Conservation (phyloP, 2,888 invertebrate species). For the Sycophila texana region DNA sequence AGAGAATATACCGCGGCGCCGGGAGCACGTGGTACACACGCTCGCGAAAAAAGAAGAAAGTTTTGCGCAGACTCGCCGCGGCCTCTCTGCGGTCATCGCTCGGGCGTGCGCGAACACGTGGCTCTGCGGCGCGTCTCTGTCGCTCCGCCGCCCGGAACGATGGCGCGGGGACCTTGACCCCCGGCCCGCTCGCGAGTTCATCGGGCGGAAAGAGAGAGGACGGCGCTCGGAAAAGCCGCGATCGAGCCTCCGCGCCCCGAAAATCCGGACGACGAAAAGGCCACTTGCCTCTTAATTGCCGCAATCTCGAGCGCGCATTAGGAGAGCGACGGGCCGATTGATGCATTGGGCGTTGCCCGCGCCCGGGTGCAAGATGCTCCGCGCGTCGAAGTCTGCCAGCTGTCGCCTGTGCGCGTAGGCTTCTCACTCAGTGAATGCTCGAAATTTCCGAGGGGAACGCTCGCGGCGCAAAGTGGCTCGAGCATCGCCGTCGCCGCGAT, state of each 20-base stretch:
- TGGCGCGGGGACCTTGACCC: conserved; percentile 69
- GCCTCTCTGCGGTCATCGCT: conserved; percentile 59
- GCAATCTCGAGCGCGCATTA: no score
- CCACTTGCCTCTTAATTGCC: no score
- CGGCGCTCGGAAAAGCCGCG: background rate
- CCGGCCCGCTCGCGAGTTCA: conserved; percentile 63
- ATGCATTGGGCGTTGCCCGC: conserved; percentile 12
- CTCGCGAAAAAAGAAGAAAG: conserved; percentile 32
- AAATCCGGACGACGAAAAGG: no score
- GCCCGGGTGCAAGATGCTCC: conserved; percentile 40
- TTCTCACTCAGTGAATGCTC: background rate
- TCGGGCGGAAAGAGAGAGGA: conserved; percentile 62
- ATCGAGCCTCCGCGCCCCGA: no score
- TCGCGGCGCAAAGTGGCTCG: background rate
- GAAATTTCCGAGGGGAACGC: conserved; percentile 13
- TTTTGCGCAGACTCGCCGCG: conserved; percentile 25
- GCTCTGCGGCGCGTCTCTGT: conserved; percentile 30
- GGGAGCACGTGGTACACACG: conserved; percentile 17
- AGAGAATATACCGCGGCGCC: background rate
- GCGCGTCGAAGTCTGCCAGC: conserved; percentile 10
- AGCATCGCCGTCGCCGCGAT: no score
- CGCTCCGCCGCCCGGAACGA: conserved; percentile 12
- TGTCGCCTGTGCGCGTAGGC: background rate
- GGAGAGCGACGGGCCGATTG: background rate
- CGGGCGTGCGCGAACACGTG: conserved; percentile 56